These are phyloP conservation scores for Girardinus metallicus DNA, from an alignment of 2,797 vertebrate genomes.

Conservation along the genomic window DNA sequence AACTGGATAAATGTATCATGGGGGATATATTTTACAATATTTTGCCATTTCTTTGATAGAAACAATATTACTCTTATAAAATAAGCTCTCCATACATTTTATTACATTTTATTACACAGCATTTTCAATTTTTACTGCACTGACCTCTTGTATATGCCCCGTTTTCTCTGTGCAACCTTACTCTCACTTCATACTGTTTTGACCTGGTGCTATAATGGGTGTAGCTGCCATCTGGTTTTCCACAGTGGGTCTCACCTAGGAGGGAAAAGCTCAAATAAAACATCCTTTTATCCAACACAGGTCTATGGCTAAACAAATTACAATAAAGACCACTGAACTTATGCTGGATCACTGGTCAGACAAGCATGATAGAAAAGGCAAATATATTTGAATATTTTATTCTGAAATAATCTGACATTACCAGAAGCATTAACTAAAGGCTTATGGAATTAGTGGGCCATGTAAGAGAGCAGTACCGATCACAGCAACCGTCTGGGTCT, in stretches of 20 bases:
- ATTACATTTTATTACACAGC: constrained; percentile 20
- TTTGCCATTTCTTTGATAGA: constrained; percentile 19
- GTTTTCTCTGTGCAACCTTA: constrained; percentile 56
- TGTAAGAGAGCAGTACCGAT: constrained; percentile 56
- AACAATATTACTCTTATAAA: constrained; percentile 14
- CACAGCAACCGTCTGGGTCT: constrained; percentile 41
- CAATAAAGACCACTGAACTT: constrained; percentile 55
- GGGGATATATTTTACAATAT: constrained; percentile 1
- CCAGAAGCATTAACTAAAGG: constrained; percentile 49
- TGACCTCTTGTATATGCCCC: constrained; percentile 26
- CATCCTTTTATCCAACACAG: constrained; percentile 49
- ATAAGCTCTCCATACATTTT: constrained; percentile 21
- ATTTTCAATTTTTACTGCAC: constrained; percentile 24
- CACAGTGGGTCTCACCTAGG: constrained; percentile 39
- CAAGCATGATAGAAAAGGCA: constrained; percentile 33
- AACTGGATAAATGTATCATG: constrained; percentile 5
- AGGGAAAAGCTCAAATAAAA: constrained; percentile 55
- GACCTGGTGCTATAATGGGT: constrained; percentile 35
- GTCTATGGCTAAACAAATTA: constrained; percentile 57
- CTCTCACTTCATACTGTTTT: constrained; percentile 34
- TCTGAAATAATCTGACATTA: constrained; percentile 67
- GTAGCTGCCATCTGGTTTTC: constrained; percentile 48
- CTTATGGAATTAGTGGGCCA: constrained; percentile 48
- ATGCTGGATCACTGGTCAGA: constrained; percentile 53
- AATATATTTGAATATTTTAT: no score